phyloP scores from a whole-genome alignment of 64 coral and sea anemone genomes.

The Platygyra sinensis region DNA sequence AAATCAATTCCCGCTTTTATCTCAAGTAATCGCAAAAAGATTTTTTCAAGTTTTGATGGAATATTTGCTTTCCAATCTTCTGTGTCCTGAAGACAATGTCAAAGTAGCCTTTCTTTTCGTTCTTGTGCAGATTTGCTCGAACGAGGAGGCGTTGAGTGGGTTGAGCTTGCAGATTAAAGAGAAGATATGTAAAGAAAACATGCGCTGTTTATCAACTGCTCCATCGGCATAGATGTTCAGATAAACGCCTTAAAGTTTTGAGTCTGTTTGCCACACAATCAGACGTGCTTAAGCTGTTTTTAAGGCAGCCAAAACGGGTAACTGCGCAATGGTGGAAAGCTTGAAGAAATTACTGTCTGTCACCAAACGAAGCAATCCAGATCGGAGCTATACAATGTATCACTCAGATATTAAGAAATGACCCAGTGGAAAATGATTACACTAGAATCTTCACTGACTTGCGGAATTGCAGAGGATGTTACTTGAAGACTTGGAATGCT shows the following conservation, averaged over 20 bases:
- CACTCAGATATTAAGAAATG: slow-evolving; percentile 50
- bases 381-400: slow-evolving; percentile 81
- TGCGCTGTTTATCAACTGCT: slow-evolving; percentile 21
- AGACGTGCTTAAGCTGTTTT: slow-evolving; percentile 2
- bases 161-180: slow-evolving; percentile 26
- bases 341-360: slow-evolving; percentile 79
- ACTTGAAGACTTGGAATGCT: slow-evolving; percentile 70
- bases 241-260: slow-evolving; percentile 48
- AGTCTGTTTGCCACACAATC: not conserved
- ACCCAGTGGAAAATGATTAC: slow-evolving; percentile 13
- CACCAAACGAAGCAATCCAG: slow-evolving; percentile 61
- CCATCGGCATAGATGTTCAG: not conserved
- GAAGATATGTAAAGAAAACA: slow-evolving; percentile 20
- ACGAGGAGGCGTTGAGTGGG: not conserved
- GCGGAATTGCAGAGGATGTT: slow-evolving; percentile 78
- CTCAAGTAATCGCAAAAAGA: slow-evolving; percentile 42
- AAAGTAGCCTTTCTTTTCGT: slow-evolving; percentile 69
- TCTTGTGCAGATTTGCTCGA: slow-evolving; percentile 48
- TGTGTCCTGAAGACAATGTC: slow-evolving; percentile 70
- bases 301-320: not conserved
- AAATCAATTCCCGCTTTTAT: slow-evolving; percentile 57
- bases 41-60: slow-evolving; percentile 40
- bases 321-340: slow-evolving; percentile 19
- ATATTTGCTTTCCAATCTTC: slow-evolving; percentile 64
- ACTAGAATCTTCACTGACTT: slow-evolving; percentile 43